Percentiles rank a stretch among this genome's conserved stretches.
These are phyloP conservation scores for Acromyrmex heyeri DNA, from an alignment of 1,140 invertebrate species.

Conservation along the genomic window DNA sequence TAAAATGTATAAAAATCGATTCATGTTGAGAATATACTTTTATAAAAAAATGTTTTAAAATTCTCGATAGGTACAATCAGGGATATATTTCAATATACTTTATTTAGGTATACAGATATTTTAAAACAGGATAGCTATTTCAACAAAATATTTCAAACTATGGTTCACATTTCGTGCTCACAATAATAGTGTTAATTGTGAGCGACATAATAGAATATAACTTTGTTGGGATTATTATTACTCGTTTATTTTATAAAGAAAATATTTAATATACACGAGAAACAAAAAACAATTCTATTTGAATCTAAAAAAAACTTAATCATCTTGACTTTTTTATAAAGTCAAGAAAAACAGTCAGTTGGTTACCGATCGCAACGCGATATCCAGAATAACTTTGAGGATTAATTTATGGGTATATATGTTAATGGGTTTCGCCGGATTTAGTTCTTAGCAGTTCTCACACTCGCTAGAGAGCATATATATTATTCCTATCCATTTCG, in stretches of 20 bases:
- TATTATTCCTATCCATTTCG: neutral
- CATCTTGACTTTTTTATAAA: neutral
- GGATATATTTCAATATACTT: no score
- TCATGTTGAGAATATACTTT: neutral
- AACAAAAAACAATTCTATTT: neutral
- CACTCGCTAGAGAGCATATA: neutral
- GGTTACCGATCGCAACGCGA: neutral
- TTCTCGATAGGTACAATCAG: neutral
- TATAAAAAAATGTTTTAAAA: neutral
- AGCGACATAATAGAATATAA: neutral
- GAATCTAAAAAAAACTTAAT: neutral
- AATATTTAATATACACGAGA: neutral
- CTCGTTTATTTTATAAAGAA: neutral
- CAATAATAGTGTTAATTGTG: neutral
- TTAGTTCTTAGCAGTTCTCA: slow-evolving; percentile 16
- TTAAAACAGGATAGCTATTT: neutral
- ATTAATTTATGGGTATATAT: slow-evolving; percentile 7
- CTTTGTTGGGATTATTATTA: neutral
- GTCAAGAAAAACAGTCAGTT: neutral
- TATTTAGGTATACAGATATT: neutral
- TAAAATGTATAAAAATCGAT: neutral
- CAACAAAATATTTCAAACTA: neutral
- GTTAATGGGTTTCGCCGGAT: slow-evolving; percentile 48
- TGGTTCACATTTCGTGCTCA: neutral
- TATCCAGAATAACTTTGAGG: slow-evolving; percentile 23